Conservation (phyloP, 2,797 vertebrate genomes). For the Pterois miles region DNA sequence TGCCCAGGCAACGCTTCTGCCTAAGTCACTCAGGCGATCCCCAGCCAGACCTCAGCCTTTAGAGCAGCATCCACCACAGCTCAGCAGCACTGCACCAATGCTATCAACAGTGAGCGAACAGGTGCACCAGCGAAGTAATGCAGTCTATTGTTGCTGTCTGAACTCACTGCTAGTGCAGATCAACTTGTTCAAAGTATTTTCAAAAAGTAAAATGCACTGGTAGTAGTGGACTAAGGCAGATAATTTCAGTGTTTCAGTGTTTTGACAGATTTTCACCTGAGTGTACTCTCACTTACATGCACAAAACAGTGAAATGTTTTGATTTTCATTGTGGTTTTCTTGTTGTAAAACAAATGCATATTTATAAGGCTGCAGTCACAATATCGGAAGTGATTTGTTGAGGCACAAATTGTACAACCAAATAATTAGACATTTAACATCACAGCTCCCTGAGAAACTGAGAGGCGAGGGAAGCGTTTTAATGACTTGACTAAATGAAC, state of each 20-base stretch:
- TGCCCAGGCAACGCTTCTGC: slow-evolving; percentile 81
- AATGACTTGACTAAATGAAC: neutral
- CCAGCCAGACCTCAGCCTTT: slow-evolving; percentile 67
- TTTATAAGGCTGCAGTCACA: neutral
- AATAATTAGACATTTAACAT: neutral
- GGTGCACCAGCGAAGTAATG: slow-evolving; percentile 18
- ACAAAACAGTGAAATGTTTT: neutral
- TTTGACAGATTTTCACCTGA: too few species aligned
- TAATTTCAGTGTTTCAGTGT: neutral
- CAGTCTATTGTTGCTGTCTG: neutral
- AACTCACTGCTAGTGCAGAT: neutral
- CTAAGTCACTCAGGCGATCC: slow-evolving; percentile 76
- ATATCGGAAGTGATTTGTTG: neutral
- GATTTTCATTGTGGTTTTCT: neutral
- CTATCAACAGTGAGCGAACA: slow-evolving; percentile 47
- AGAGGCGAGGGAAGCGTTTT: neutral
- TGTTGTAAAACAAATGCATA: neutral
- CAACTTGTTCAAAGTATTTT: neutral
- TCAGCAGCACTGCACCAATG: slow-evolving; percentile 62
- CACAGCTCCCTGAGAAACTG: neutral
- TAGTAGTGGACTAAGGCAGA: neutral
- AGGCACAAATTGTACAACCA: neutral
- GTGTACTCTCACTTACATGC: too few species aligned
- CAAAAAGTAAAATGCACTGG: neutral
- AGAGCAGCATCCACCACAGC: slow-evolving; percentile 61